These are phyloP conservation scores for Fragum sueziense DNA, from an alignment of 2,888 invertebrate genomes.

Conservation along the genomic window DNA sequence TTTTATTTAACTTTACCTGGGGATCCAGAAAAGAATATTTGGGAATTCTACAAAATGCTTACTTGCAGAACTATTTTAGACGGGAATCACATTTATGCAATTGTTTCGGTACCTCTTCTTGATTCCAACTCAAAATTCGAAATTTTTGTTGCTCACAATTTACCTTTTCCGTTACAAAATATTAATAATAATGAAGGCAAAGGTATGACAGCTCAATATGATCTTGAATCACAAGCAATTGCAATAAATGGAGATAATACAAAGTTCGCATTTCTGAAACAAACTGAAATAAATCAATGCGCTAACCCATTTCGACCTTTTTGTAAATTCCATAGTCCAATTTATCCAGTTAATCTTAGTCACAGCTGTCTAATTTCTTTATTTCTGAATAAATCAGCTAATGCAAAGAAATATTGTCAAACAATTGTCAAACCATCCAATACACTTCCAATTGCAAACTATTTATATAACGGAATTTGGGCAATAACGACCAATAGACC, in stretches of 20 bases:
- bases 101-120: slow-evolving; percentile 25
- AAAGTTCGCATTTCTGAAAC: not conserved
- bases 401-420: no score
- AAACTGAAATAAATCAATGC: not conserved
- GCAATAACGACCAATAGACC: no score
- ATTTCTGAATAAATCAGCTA: no score
- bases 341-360: no score
- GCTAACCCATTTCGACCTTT: no score
- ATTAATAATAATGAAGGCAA: not conserved
- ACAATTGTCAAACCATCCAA: no score
- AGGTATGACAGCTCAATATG: not conserved
- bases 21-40: slow-evolving; percentile 27
- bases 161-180: not conserved
- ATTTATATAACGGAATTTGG: no score
- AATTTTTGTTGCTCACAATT: not conserved
- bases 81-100: slow-evolving; percentile 15
- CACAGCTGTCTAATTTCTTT: no score
- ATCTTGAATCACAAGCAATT: not conserved
- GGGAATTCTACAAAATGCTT: slow-evolving; percentile 29
- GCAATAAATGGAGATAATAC: not conserved
- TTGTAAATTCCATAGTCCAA: no score
- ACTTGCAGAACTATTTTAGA: slow-evolving; percentile 20
- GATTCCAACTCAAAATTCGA: slow-evolving; percentile 15
- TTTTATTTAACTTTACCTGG: slow-evolving; percentile 15
- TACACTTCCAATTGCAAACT: no score